Evolutionary conservation across 2,113 vertebrate species (phyloP), one percentile per base, ranked within the genome.

Genomic region (Nycticebus coucang): DNA sequence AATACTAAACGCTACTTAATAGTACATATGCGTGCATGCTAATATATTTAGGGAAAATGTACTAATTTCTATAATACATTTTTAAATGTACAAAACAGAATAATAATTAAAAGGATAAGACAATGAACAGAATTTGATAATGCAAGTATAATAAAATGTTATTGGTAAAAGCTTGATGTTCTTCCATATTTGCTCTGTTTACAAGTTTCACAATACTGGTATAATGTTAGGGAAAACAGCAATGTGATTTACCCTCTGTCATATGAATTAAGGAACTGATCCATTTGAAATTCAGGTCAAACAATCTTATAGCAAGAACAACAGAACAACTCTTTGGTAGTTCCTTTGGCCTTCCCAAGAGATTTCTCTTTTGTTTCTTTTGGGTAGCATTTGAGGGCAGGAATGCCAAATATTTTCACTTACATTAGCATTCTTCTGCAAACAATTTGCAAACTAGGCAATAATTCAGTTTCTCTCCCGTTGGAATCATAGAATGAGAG

Each of bases 371-470:
- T 78, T 82, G 26, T 59, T 85, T 79, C 18, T 26, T 86, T 77
- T 35, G 24, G 33, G 30, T 19, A 69, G 28, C 26, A 50, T 17
- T 87, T 64, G 26, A 88, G 59, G n/a, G 69, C 12, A 45, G 17
- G 28, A 75, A 87, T 62, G 24, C 14, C 68, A 93, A 71, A 75
- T 0, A 13, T 79, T 93, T 80, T 33, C 30, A 53, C 30, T 11
- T 28, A 94, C 45, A 28, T 59, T 50, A 91, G 53, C 69, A 83
- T 89, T 93, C 64, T 77, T 87, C 30, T 21, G 35, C 50, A 89
- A 87, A 96, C 41, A 71, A 59, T 53, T 68, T 87, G 62, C 50
- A 89, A 95, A 88, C 19, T 45, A 93, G 74, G 60, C 57, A 78
- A 87, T 91, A 71, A 79, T 92, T 78, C 74, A 74, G 57, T 92